Conservation (phyloP, 2,888 invertebrate genomes). For the Drosophila peninsularis region DNA sequence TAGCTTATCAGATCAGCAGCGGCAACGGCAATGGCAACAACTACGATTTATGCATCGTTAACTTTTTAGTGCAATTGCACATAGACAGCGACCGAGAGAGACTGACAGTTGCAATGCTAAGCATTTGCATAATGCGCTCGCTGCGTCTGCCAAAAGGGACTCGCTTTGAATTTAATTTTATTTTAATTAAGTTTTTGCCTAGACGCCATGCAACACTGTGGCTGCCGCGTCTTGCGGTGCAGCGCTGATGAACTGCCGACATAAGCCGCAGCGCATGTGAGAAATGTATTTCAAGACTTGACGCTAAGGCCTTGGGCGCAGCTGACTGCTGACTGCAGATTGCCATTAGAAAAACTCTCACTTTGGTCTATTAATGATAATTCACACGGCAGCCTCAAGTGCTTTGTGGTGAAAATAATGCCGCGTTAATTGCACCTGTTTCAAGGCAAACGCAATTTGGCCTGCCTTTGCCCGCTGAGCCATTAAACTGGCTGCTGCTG, state of each 20-base stretch:
- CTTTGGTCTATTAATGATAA: constrained; percentile 76
- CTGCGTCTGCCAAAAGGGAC: constrained; percentile 22
- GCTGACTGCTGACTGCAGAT: constrained; percentile 1
- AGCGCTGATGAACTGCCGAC: constrained; percentile 47
- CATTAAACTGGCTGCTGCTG: constrained; percentile 55
- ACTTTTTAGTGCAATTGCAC: constrained; percentile 60
- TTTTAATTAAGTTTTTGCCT: constrained; percentile 71
- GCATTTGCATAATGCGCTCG: constrained; percentile 68
- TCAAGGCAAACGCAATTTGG: constrained; percentile 60
- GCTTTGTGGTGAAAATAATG: constrained; percentile 67
- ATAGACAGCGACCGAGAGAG: background rate
- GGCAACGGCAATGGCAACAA: constrained; percentile 4
- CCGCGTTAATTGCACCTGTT: constrained; percentile 66
- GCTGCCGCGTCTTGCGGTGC: constrained; percentile 30
- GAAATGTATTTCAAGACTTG: constrained; percentile 22
- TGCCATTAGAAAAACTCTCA: constrained; percentile 51
- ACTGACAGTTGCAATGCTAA: constrained; percentile 31
- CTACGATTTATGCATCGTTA: constrained; percentile 76
- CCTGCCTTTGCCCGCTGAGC: constrained; percentile 62
- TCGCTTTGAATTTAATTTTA: constrained; percentile 57
- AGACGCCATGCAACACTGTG: constrained; percentile 29
- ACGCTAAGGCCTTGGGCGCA: constrained; percentile 43
- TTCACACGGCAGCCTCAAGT: constrained; percentile 66
- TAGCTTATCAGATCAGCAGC: constrained; percentile 70
- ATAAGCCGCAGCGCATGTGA: constrained; percentile 20